These are phyloP conservation scores for Drosophila quadrilineata DNA, from an alignment of 1,140 invertebrate species.

Conservation along the genomic window DNA sequence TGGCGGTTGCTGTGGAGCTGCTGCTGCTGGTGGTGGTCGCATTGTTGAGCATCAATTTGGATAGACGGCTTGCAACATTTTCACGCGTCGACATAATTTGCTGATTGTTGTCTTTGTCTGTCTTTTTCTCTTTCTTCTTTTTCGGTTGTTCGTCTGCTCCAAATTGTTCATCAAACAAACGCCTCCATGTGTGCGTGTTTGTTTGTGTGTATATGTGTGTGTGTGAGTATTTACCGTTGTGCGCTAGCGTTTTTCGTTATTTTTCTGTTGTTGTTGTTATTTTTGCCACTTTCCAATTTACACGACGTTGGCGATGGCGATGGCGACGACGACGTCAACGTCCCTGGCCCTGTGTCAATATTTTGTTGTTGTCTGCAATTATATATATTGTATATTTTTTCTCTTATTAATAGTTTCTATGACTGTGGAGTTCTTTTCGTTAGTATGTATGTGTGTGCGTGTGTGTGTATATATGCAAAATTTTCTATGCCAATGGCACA, in stretches of 20 bases:
- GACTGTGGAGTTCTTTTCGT: constrained; percentile 19
- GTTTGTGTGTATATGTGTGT: constrained; percentile 9
- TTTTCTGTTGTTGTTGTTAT: too few relatives aligned
- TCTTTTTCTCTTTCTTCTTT: constrained; percentile 6
- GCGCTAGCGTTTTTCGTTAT: constrained; percentile 20
- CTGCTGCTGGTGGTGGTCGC: constrained; percentile 35
- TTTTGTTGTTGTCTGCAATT: constrained; percentile 28
- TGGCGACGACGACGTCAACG: constrained; percentile 35
- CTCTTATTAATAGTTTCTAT: constrained; percentile 25
- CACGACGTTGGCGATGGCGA: constrained; percentile 9
- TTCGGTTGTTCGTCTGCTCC: constrained; percentile 41
- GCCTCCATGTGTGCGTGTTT: constrained; percentile 36
- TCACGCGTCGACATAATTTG: constrained; percentile 68
- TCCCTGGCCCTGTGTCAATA: constrained; percentile 37
- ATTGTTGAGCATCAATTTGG: constrained; percentile 74
- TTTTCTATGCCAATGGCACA: constrained; percentile 75
- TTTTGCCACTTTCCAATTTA: constrained; percentile 49
- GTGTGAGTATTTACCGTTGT: constrained; percentile 34
- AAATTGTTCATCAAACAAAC: constrained; percentile 48
- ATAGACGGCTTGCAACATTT: constrained; percentile 71
- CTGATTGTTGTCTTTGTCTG: too few relatives aligned
- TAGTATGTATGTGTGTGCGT: constrained; percentile 28
- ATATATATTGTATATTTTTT: constrained; percentile 2
- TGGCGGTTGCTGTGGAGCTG: background rate
- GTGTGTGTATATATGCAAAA: constrained; percentile 51